Base-by-base conservation (phyloP, 2,797 vertebrate genomes). In the Artibeus jamaicensis region DNA sequence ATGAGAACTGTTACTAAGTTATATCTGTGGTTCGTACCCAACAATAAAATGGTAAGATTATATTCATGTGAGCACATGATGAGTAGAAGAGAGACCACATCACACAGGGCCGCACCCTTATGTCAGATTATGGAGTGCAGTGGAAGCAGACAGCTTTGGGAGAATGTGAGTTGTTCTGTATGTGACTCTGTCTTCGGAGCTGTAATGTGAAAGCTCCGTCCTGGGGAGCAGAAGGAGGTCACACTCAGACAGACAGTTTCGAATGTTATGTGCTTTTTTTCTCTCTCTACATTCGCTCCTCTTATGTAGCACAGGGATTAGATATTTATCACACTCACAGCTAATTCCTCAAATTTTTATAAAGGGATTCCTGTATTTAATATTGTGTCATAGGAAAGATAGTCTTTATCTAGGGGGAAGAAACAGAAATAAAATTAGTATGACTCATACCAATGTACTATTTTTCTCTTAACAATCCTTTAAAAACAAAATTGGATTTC, bases 401-500 rank as follows among this genome's bases (percentile, higher is more conserved):
- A 79, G 32, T 77, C 32, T 50, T 91, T 67, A 53, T 74, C 53
- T 50, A 74, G 37, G 39, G 39, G 39, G 39, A 21, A 73, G 65
- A n/a, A 85, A 71, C 4, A 2, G 34, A 18, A 85, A 79, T 90
- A 57, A 86, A 93, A 91, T 46, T 50, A 84, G 21, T 87, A 21
- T 67, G 21, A 37, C 73, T 44, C 22, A 19, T 37, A 88, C 22
- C 37, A 91, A 65, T 37, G 78, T 81, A 73, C 12, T 50, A 39
- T 53, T 89, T 87, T 91, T 24, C 22, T 74, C 32, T 91, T 34
- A 6, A 39, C 68, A 85, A n/a, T 73, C n/a, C 6, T 55, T 91
- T 85, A 50, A 95, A 91, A 85, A 46, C 34, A 21, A 79, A 84
- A 67, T 82, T 93, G 4, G 24, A 81, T 90, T 93, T 97, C 16